These are phyloP conservation scores for Glossophaga mutica DNA, from an alignment of 2,797 vertebrate genomes.

Conservation along the genomic window DNA sequence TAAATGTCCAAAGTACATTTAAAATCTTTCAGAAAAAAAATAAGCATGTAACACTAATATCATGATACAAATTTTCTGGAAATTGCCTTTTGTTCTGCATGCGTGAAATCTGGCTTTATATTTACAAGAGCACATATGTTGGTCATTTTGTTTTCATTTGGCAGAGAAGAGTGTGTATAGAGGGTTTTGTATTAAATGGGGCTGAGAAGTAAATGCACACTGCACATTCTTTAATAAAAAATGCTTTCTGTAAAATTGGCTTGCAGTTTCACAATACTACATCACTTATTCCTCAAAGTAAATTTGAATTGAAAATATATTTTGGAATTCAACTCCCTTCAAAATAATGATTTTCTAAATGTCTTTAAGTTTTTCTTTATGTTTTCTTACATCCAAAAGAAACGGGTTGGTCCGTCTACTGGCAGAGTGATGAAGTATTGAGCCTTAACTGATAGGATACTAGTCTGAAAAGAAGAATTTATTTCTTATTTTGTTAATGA, in stretches of 20 bases:
- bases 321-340: not conserved
- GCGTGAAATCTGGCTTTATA: not conserved
- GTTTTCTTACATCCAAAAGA: constrained; percentile 6
- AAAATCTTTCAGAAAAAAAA: not conserved
- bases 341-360: not conserved
- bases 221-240: not conserved
- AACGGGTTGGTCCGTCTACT: not conserved
- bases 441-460: not conserved
- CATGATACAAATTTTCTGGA: not conserved
- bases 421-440: not conserved
- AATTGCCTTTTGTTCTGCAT: not conserved
- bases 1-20: not conserved
- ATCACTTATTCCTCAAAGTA: constrained; percentile 37
- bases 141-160: not conserved
- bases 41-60: not conserved
- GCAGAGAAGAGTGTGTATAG: not conserved
- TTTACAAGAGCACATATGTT: not conserved
- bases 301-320: not conserved
- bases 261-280: constrained; percentile 32
- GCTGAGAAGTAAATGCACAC: not conserved
- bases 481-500: not conserved
- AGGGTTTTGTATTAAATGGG: not conserved
- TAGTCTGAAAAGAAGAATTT: not conserved
- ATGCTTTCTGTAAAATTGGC: not conserved
- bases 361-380: not conserved